phyloP scores from a whole-genome alignment of 2,888 invertebrate species.

The Leptopilina drosophilae region DNA sequence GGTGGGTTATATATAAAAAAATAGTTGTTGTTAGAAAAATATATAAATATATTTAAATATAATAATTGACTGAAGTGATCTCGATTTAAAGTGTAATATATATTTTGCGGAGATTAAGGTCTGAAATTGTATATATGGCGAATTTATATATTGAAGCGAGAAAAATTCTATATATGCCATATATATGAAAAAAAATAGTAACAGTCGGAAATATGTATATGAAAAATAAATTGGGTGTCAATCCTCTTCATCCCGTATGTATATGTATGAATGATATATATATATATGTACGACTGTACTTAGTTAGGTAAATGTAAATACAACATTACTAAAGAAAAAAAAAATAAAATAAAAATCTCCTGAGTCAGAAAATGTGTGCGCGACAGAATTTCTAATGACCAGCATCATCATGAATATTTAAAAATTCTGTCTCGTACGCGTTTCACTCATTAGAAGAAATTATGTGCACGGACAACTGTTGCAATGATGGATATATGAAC shows the following conservation, averaged over 20 bases:
- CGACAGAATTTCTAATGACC: conserved; percentile 31
- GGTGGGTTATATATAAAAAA: neutral
- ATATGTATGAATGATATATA: conserved; percentile 53
- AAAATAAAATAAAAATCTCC: conserved; percentile 11
- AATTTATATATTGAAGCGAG: conserved; percentile 31
- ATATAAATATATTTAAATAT: neutral
- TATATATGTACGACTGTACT: conserved; percentile 42
- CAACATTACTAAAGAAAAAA: neutral
- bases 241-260: conserved; percentile 53
- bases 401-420: conserved; percentile 33
- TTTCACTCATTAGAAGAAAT: conserved; percentile 36
- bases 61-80: conserved; percentile 59
- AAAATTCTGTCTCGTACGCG: conserved; percentile 24
- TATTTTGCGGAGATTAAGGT: conserved; percentile 53
- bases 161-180: neutral
- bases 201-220: conserved; percentile 20
- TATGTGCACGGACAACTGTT: conserved; percentile 42
- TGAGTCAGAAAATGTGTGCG: conserved; percentile 9
- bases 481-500: conserved; percentile 57
- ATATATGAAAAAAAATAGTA: too few relatives aligned
- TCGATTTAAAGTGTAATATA: conserved; percentile 72
- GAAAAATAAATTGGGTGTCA: conserved; percentile 49
- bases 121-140: conserved; percentile 36
- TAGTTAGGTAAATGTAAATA: conserved; percentile 48
- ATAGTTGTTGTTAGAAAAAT: neutral